phyloP scores from a whole-genome alignment of 2,888 invertebrate genomes.

The Augochlorella aurata region DNA sequence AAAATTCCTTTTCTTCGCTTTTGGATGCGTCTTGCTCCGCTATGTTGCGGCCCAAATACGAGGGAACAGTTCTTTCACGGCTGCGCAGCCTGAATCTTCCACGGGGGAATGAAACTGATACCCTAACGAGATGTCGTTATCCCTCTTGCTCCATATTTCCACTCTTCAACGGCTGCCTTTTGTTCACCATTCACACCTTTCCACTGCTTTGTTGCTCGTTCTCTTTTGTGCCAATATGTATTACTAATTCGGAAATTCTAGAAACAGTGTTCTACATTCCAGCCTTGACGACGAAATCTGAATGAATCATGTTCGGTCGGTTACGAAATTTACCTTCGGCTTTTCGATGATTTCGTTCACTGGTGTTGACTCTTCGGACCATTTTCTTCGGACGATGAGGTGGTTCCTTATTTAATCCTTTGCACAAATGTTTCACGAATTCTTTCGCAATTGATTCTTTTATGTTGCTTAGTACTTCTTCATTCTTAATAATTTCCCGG shows the following conservation, averaged over 20 bases:
- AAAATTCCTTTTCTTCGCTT: too few species aligned
- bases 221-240: slow-evolving; percentile 17
- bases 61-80: slow-evolving; percentile 33
- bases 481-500: too few species aligned
- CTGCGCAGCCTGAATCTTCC: slow-evolving; percentile 30
- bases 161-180: slow-evolving; percentile 13
- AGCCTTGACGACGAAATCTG: neutral
- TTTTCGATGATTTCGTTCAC: neutral
- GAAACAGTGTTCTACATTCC: neutral
- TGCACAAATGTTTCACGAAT: too few species aligned
- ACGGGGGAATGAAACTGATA: slow-evolving; percentile 31
- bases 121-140: slow-evolving; percentile 56
- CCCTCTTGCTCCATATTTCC: slow-evolving; percentile 38
- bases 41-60: neutral
- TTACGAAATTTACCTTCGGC: neutral
- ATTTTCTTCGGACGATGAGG: neutral
- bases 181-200: slow-evolving; percentile 26
- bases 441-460: too few species aligned
- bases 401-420: neutral
- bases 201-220: neutral
- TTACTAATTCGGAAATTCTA: slow-evolving; percentile 38
- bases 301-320: slow-evolving; percentile 2
- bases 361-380: neutral
- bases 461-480: too few species aligned
- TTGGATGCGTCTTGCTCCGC: too few species aligned